Conservation (phyloP, 2,113 vertebrate species). For the Crotalus horridus region DNA sequence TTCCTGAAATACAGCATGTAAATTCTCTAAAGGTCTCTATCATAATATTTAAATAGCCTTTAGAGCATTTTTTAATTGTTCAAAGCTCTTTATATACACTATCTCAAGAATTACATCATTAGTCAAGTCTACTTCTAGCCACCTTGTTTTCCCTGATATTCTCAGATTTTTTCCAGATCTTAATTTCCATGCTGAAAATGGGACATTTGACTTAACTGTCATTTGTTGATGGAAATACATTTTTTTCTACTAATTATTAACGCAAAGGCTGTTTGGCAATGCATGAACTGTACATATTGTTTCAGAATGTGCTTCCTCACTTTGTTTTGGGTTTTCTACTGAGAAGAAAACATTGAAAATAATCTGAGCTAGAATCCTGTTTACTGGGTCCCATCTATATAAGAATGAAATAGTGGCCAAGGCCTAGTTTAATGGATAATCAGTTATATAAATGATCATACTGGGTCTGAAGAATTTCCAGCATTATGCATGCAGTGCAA, state of each 20-base stretch:
- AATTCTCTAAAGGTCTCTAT: background rate
- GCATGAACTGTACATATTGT: constrained; percentile 23
- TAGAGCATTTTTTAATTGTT: background rate
- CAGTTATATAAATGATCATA: constrained; percentile 60
- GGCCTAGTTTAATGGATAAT: constrained; percentile 27
- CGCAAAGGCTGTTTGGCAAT: constrained; percentile 37
- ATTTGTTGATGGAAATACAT: constrained; percentile 51
- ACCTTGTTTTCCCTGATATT: background rate
- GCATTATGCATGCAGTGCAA: constrained; percentile 28
- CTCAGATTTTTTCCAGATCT: background rate
- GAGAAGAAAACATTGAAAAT: constrained; percentile 37
- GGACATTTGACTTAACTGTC: constrained; percentile 30
- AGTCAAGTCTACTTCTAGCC: background rate
- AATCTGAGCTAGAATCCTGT: constrained; percentile 2
- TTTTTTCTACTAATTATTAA: constrained; percentile 49
- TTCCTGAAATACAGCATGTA: background rate
- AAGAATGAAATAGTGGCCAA: constrained; percentile 64
- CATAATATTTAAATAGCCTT: background rate
- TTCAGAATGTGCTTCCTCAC: constrained; percentile 38
- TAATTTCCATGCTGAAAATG: background rate
- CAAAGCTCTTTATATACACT: background rate
- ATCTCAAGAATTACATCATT: background rate
- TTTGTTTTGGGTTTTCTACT: constrained; percentile 13
- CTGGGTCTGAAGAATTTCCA: constrained; percentile 66
- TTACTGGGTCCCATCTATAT: constrained; percentile 65